Evolutionary conservation across 2,113 vertebrate species (phyloP), one percentile per base, ranked within the genome.

Genomic region (Psittacara wagleri): DNA sequence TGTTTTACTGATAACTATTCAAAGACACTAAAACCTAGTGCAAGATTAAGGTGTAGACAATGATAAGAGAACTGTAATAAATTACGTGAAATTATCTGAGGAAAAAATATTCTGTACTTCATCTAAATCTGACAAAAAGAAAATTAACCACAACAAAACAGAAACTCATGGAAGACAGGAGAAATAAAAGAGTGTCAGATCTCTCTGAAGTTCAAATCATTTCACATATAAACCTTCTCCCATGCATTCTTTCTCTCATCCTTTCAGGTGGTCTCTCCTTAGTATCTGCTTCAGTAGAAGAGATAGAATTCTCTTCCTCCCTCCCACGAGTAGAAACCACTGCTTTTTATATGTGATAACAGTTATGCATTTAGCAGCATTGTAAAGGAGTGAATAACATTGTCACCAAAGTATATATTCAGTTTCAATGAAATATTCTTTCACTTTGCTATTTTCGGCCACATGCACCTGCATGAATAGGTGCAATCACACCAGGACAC

Each of bases 161-260:
- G 55, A 70, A 85, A 13, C 11, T 63, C 3, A 6, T 22, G 10
- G 15, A 29, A 5, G 4, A 83, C 4, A 0, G 13, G n/a, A 59
- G 11, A 4, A 66, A 70, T 4, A 54, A 64, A 84, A 43, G 69
- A 43, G 69, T 75, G 75, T 52, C 4, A 66, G 14, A 13, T 41
- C 2, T 24, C 7, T 77, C 46, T 52, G 27, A 77, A 48, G 27
- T 88, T 66, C 7, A 83, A 46, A 90, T 70, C 0, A 35, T 69
- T 87, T 59, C 14, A 64, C 27, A 35, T 57, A 69, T 68, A 77
- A 63, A 74, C 6, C 3, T 72, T n/a, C 22, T 73, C 76, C 35
- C 3, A 48, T 4, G 6, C 0, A 2, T 62, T 62, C 22, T 61
- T 83, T 83, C 3, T 73, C 17, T 12, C 9, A 2, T 17, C 7